Evolutionary conservation across 2,888 invertebrate species (phyloP).

Genomic region (Cataglyphis rosenhaueri): DNA sequence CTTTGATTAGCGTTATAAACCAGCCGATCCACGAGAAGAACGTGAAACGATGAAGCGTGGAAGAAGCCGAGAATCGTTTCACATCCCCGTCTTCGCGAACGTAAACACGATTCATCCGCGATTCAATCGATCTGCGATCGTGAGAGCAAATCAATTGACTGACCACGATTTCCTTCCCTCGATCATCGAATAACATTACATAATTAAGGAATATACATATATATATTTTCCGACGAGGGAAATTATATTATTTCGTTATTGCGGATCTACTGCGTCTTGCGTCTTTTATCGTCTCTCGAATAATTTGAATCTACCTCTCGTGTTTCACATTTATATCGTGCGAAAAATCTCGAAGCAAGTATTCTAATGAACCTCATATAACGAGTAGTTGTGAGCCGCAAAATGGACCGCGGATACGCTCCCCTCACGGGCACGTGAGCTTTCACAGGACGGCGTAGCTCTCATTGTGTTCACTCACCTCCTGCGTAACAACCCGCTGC

Average conservation of each 20-base stretch:
- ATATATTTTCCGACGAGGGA: slow-evolving; percentile 14
- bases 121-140: background rate
- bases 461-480: slow-evolving; percentile 61
- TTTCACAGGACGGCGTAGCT: slow-evolving; percentile 34
- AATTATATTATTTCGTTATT: background rate
- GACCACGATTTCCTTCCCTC: background rate
- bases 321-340: background rate
- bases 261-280: background rate
- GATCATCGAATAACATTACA: background rate
- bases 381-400: background rate
- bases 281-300: background rate
- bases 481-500: slow-evolving; percentile 50
- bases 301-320: background rate
- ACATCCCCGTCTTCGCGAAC: background rate
- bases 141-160: background rate
- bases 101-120: slow-evolving; percentile 5
- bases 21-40: background rate
- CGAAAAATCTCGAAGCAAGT: background rate
- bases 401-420: background rate
- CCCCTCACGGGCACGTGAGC: slow-evolving; percentile 60
- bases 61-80: background rate
- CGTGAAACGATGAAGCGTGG: slow-evolving; percentile 19
- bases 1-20: slow-evolving; percentile 18
- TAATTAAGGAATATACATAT: background rate
- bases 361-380: background rate